Evolutionary conservation across 2,797 vertebrate genomes (phyloP).

Genomic region (Delichon dasypus): DNA sequence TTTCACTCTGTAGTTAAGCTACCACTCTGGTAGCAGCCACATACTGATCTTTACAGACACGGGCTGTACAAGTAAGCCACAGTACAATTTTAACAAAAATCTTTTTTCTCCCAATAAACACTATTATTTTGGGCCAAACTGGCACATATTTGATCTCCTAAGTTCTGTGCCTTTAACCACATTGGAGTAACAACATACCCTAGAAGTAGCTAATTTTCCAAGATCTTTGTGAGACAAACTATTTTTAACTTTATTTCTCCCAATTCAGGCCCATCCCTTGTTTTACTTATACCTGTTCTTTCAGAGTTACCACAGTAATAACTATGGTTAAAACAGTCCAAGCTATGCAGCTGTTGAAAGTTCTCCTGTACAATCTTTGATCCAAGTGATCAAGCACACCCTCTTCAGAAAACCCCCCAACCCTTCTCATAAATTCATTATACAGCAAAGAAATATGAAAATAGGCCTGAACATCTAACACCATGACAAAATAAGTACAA

Average conservation of each 20-base stretch:
- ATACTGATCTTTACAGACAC: not conserved
- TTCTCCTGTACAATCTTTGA: not conserved
- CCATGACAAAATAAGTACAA: not conserved
- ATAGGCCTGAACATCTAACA: not conserved
- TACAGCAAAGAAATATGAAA: not conserved
- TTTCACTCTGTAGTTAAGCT: not conserved
- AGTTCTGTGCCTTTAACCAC: constrained; percentile 29
- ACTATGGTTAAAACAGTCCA: not conserved
- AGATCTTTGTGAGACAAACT: constrained; percentile 5
- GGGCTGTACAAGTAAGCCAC: not conserved
- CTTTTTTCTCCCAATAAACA: constrained; percentile 18
- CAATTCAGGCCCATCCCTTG: not conserved
- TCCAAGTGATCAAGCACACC: not conserved
- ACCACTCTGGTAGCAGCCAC: not conserved
- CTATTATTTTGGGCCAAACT: constrained; percentile 43
- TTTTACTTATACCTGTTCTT: constrained; percentile 17
- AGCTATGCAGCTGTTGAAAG: not conserved
- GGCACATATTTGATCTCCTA: not conserved
- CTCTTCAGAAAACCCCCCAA: not conserved
- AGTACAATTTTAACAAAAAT: not conserved
- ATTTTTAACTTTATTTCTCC: constrained; percentile 2
- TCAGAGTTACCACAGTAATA: constrained; percentile 47
- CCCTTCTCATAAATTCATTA: not conserved
- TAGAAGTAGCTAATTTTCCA: constrained; percentile 6
- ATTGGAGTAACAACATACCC: not conserved